phyloP scores from a whole-genome alignment of 2,888 invertebrate species.

The Cremastinae sp. region DNA sequence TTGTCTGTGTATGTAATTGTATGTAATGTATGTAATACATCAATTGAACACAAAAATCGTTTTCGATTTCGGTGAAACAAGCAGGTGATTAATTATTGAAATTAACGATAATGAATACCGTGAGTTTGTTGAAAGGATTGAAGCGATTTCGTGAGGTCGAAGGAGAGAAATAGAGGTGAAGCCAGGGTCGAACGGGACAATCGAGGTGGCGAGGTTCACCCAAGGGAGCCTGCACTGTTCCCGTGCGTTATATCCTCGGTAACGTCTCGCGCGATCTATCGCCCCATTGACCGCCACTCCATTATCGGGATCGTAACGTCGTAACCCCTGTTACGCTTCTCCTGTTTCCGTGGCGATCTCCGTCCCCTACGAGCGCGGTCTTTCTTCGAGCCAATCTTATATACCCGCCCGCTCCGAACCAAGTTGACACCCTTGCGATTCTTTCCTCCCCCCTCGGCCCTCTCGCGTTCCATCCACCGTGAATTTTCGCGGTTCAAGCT shows the following conservation, averaged over 20 bases:
- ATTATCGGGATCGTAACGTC: slow-evolving; percentile 75
- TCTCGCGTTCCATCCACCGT: slow-evolving; percentile 69
- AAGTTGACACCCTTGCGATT: slow-evolving; percentile 15
- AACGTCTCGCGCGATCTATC: slow-evolving; percentile 72
- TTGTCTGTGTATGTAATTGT: too few species aligned
- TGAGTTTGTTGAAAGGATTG: neutral
- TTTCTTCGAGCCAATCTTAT: slow-evolving; percentile 19
- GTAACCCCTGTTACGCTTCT: slow-evolving; percentile 65
- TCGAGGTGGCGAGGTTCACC: slow-evolving; percentile 61
- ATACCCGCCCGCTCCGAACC: slow-evolving; percentile 20
- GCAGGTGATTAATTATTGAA: too few species aligned
- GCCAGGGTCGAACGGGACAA: slow-evolving; percentile 27
- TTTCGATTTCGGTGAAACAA: too few species aligned
- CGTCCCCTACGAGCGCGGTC: slow-evolving; percentile 28
- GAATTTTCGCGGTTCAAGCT: too few species aligned
- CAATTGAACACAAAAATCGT: too few species aligned
- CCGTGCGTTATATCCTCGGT: slow-evolving; percentile 64
- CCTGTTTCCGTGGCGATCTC: slow-evolving; percentile 41
- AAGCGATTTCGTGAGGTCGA: slow-evolving; percentile 14
- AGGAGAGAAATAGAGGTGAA: slow-evolving; percentile 36
- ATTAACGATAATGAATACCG: too few species aligned
- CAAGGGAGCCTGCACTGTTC: slow-evolving; percentile 68
- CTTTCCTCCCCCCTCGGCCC: slow-evolving; percentile 20
- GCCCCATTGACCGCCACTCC: slow-evolving; percentile 76
- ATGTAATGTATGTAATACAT: too few species aligned